Evolutionary conservation across 2,113 vertebrate genomes (phyloP), one percentile per base, ranked within the genome.

Genomic region (Trichomycterus rosablanca): DNA sequence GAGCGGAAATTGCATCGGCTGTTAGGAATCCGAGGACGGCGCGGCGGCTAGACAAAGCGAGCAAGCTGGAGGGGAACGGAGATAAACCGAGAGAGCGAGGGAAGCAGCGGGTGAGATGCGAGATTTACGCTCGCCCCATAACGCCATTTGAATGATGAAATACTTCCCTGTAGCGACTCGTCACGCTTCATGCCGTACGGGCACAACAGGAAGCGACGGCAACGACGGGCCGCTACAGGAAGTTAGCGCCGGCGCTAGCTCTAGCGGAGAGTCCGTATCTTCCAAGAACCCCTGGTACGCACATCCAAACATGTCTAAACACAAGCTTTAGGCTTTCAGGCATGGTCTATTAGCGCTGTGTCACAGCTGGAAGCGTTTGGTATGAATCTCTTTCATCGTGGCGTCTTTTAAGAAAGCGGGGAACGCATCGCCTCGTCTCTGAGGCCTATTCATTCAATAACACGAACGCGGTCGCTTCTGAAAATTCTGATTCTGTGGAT

Each of bases 41-140:
- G n/a, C 16, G 46, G 37, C 26, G 14, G 19, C 35, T 15, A 28
- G 24, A 55, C 24, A 40, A 40, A 40, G 23, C 19, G 49, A 42
- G 28, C 12, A 16, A 23, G 43, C 40, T 24, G 34, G 20, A 52
- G 15, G 46, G 8, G 40, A 52, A 67, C 48, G 37, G 52, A 71
- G 50, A 71, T 51, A 28, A 66, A 65, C 56, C 26, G 63, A 51
- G 50, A 49, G 62, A 40, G 4, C 32, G 49, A 50, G 49, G 28
- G 59, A 37, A 63, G 39, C 67, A 69, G 67, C 60, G 63, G 67
- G 67, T 70, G 67, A 70, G 60, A 32, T 70, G 39, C 35, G 68
- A 12, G 44, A n/a, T n/a, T n/a, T n/a, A n/a, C n/a, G n/a, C 32
- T 51, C 37, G 63, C 68, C 63, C n/a, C 44, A 37, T 44, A 48